Base-by-base conservation (phyloP, 2,797 vertebrate species). In the Percopsis omiscomaycus region DNA sequence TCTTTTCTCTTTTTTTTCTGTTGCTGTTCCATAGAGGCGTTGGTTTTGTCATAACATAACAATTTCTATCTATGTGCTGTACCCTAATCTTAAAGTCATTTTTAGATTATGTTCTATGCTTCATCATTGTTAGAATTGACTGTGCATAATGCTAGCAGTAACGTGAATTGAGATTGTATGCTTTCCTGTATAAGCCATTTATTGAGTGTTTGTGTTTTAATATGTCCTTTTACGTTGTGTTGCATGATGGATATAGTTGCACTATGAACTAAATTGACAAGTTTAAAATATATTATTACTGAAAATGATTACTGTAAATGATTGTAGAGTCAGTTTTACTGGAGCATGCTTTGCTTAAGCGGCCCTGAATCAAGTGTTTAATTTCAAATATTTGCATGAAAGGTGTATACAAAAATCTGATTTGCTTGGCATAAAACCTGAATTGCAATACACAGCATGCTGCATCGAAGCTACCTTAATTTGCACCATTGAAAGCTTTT, bases 401-500 rank as follows among this genome's bases (percentile, higher is more conserved):
- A 77, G 46, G 14, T 32, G 51, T 11, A n/a, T 51, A 8, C 5
- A 15, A 15, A 63, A 11, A 4, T 59, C 37, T 51, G 15, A 74
- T 27, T 9, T 47, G 57, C 66, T 70, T 59, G 53, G 61, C 28
- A 61, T 57, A 15, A 0, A 44, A 54, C 2, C 45, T 66, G 50
- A 55, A 42, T 67, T 65, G 50, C 61, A 50, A 15, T 73, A 63
- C 55, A 44, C 10, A 68, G 89, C 91, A 93, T 89, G 90, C 66
- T 84, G 83, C 85, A 79, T 80, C 70, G 67, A 66, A 56, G 61
- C 78, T 74, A 63, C 58, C 75, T 89, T 83, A 22, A 68, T 88
- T 88, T 86, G 86, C 90, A 88, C 61, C 89, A 91, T 89, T 74
- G 53, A 62, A 59, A 86, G 87, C 87, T 88, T 89, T 82, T 91